phyloP scores from a whole-genome alignment of 1,140 invertebrate species.

The Musca domestica region DNA sequence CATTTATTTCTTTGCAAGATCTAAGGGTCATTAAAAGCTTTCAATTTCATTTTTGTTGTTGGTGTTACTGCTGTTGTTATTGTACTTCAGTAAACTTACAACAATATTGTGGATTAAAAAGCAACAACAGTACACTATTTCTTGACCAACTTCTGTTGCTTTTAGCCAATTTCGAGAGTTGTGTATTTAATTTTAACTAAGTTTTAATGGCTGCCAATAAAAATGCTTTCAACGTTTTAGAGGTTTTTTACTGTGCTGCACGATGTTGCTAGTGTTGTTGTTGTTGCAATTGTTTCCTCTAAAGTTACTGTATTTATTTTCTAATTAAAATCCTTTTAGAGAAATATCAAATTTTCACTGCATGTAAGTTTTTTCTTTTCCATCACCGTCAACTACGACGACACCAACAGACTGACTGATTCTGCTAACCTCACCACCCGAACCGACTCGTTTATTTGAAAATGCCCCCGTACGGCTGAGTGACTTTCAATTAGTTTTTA shows the following conservation, averaged over 20 bases:
- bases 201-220: no score
- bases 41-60: conserved; percentile 3
- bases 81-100: background rate
- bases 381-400: background rate
- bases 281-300: no score
- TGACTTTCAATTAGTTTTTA: conserved; percentile 50
- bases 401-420: background rate
- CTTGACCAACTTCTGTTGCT: conserved; percentile 16
- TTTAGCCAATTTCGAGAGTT: conserved; percentile 13
- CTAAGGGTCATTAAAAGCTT: conserved; percentile 1
- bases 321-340: conserved; percentile 22
- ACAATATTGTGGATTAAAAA: background rate
- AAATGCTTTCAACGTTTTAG: no score
- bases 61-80: conserved; percentile 5
- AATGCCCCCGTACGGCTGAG: conserved; percentile 37
- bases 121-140: background rate
- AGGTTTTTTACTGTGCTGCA: no score
- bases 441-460: background rate
- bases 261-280: no score
- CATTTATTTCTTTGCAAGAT: background rate
- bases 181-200: no score
- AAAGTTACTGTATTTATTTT: background rate
- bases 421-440: background rate
- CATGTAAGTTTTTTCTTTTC: background rate
- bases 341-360: background rate